phyloP scores from a whole-genome alignment of 2,797 vertebrate species.

The Pyrocephalus nanus region DNA sequence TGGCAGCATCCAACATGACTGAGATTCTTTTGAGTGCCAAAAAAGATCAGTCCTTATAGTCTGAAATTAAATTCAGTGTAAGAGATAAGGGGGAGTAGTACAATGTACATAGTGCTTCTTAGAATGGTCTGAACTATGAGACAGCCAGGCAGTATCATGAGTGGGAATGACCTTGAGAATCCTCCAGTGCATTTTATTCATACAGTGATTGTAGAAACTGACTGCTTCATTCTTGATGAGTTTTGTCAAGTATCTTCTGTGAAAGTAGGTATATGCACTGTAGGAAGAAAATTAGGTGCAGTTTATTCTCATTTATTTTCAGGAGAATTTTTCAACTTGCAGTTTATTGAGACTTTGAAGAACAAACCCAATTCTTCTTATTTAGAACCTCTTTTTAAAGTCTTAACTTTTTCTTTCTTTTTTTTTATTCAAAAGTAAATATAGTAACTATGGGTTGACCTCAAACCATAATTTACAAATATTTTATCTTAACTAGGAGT shows the following conservation, averaged over 20 bases:
- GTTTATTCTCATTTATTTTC: conserved; percentile 6
- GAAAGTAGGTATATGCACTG: background rate
- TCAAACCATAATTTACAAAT: conserved; percentile 4
- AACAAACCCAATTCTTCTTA: background rate
- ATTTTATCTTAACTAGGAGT: conserved; percentile 37
- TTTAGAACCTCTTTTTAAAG: background rate
- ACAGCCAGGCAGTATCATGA: background rate
- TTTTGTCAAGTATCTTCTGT: conserved; percentile 15
- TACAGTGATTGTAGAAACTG: background rate
- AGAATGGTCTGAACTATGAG: background rate
- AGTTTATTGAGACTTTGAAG: background rate
- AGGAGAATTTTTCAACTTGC: background rate
- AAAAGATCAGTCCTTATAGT: background rate
- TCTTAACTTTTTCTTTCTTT: background rate
- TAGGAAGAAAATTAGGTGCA: background rate
- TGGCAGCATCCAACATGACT: background rate
- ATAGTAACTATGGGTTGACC: background rate
- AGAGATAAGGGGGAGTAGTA: background rate
- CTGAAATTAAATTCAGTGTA: background rate
- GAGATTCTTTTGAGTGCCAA: background rate
- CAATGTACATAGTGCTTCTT: background rate
- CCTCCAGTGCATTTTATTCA: background rate
- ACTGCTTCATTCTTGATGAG: background rate
- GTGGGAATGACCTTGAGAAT: background rate
- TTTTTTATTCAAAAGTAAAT: background rate